These are phyloP conservation scores for Enteromius fasciolatus DNA, from an alignment of 2,797 vertebrate species.

Conservation along the genomic window DNA sequence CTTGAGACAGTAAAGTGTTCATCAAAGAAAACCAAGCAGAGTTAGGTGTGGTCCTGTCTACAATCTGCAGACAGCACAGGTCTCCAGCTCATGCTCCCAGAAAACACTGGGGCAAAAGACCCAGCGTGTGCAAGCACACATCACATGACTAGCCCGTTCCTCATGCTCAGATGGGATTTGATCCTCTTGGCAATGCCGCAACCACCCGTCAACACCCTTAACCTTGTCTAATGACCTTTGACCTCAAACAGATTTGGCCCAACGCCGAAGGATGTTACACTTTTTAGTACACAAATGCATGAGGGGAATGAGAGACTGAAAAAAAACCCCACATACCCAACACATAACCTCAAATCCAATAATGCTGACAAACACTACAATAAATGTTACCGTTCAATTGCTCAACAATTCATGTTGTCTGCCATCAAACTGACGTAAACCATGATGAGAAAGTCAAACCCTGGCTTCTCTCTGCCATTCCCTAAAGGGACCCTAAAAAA, in stretches of 20 bases:
- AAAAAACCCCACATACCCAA: background rate
- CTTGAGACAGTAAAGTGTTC: background rate
- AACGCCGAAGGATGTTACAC: constrained; percentile 12
- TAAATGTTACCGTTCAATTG: constrained; percentile 21
- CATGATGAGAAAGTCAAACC: constrained; percentile 32
- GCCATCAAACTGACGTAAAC: constrained; percentile 43
- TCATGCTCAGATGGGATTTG: background rate
- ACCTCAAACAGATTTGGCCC: constrained; percentile 48
- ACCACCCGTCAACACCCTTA: constrained; percentile 48
- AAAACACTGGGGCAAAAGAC: background rate
- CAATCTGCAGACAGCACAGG: background rate
- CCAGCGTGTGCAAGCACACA: background rate
- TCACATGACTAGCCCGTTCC: constrained; percentile 9
- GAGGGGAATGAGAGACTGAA: background rate
- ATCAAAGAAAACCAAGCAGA: constrained; percentile 10
- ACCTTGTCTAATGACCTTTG: constrained; percentile 40
- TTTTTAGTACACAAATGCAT: constrained; percentile 20
- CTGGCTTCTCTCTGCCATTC: constrained; percentile 11
- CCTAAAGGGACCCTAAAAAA: constrained; percentile 33
- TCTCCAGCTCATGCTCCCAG: constrained; percentile 8
- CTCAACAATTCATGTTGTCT: constrained; percentile 38
- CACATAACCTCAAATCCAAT: constrained; percentile 35
- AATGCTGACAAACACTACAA: constrained; percentile 27
- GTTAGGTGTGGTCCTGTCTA: background rate
- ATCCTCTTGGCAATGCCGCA: constrained; percentile 26